Evolutionary conservation across 2,113 vertebrate species (phyloP), one percentile per base, ranked within the genome.

Genomic region (Notarius lentiginosus): DNA sequence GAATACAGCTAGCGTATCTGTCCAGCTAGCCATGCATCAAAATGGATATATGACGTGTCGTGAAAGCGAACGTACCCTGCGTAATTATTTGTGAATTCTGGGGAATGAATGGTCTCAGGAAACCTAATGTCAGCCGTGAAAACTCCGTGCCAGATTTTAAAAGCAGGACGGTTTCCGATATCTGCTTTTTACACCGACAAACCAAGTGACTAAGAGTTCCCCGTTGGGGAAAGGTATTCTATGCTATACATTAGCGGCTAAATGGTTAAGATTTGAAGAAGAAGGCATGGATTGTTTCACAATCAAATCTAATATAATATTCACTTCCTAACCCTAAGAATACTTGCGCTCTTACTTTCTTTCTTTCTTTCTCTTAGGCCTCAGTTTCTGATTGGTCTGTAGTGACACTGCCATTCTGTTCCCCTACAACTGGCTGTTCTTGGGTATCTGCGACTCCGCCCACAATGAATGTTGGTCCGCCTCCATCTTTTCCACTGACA

Each of bases 321-420:
- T 30, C 55, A 58, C 8, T 66, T 41, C 75, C 18, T 24, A 53
- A 66, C 5, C 68, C 68, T 82, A 81, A 66, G 66, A 73, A 82
- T 24, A 84, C 20, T 79, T 82, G 55, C 55, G 56, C 70, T 68
- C 60, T 73, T 81, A 75, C 79, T 68, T 87, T 80, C 83, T 77
- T 87, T 90, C 79, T 68, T 87, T 80, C 83, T 77, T 87, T 90
- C 73, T 68, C 60, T 87, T 94, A 97, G 89, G 95, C 95, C 90
- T 97, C 95, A 6, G 95, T 95, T 91, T 96, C 96, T 0, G 94
- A 95, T 89, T 97, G 96, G 51, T 96, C 93, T 9, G 94, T 95
- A 89, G 94, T 89, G 60, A 97, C 76, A 89, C 93, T 95, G 79
- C 97, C 96, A 4, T 97, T 98, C 87, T 95, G 92, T 91, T 97